Percentiles rank a stretch among this genome's conserved stretches.
Conservation (phyloP, 1,140 invertebrate species). For the Pseudachorutes palmiensis region DNA sequence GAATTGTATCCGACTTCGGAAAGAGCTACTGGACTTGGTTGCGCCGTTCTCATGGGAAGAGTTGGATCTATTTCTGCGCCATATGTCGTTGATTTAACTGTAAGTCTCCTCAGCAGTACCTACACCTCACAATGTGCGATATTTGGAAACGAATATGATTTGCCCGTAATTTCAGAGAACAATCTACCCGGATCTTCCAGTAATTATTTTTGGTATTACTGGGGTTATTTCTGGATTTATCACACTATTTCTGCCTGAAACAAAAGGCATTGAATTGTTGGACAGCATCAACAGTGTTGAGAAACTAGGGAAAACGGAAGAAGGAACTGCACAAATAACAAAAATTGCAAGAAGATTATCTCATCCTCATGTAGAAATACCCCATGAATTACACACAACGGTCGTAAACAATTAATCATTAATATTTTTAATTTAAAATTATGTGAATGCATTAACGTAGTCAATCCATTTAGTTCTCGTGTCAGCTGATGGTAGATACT, state of each 20-base stretch:
- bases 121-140: no score
- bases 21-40: conserved; percentile 37
- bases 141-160: no score
- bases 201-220: conserved; percentile 21
- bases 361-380: neutral
- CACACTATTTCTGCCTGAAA: conserved; percentile 20
- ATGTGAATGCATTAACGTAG: no score
- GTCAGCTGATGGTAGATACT: no score
- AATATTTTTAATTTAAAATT: no score
- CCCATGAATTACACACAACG: no score
- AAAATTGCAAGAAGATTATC: neutral
- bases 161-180: conserved; percentile 7
- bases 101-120: neutral
- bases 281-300: conserved; percentile 13
- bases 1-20: conserved; percentile 46
- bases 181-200: conserved; percentile 15
- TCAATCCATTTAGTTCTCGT: no score
- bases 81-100: conserved; percentile 14
- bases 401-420: no score
- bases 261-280: conserved; percentile 11
- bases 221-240: conserved; percentile 7
- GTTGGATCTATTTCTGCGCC: conserved; percentile 22
- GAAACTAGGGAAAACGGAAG: conserved; percentile 1
- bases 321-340: neutral
- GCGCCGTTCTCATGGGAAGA: conserved; percentile 20